Evolutionary conservation across 2,797 vertebrate species (phyloP).

Genomic region (Gymnodraco acuticeps): DNA sequence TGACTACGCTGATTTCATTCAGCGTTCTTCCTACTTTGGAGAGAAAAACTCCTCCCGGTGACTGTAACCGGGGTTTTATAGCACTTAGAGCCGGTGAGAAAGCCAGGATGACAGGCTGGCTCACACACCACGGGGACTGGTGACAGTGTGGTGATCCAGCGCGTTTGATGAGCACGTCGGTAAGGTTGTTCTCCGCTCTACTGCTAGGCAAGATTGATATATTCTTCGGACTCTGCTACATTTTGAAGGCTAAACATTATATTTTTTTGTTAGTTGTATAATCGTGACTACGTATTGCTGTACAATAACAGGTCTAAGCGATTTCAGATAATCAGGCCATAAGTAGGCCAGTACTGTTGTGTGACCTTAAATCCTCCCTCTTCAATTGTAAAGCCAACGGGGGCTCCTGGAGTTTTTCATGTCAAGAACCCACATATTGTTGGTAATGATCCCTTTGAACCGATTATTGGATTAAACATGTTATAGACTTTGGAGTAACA

Average conservation of each 20-base stretch:
- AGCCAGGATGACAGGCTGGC: conserved; percentile 59
- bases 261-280: too few relatives aligned
- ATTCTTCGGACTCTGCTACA: neutral
- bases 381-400: conserved; percentile 17
- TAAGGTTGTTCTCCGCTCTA: conserved; percentile 52
- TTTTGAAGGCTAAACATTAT: neutral
- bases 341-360: conserved; percentile 40
- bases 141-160: conserved; percentile 52
- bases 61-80: conserved; percentile 27
- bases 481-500: conserved; percentile 11
- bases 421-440: conserved; percentile 26
- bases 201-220: neutral
- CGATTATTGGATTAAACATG: conserved; percentile 5
- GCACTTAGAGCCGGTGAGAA: conserved; percentile 28
- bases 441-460: conserved; percentile 8
- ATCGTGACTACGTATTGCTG: conserved; percentile 11
- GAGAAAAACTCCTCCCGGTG: conserved; percentile 26
- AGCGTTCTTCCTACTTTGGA: conserved; percentile 19
- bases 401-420: conserved; percentile 23
- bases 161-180: conserved; percentile 70
- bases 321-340: conserved; percentile 34
- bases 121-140: conserved; percentile 33
- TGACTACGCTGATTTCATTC: conserved; percentile 38
- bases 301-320: conserved; percentile 2
- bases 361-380: conserved; percentile 28